Evolutionary conservation across 2,888 invertebrate genomes (phyloP), one percentile per base, ranked within the genome.

Genomic region (Mesorhabditis belari): DNA sequence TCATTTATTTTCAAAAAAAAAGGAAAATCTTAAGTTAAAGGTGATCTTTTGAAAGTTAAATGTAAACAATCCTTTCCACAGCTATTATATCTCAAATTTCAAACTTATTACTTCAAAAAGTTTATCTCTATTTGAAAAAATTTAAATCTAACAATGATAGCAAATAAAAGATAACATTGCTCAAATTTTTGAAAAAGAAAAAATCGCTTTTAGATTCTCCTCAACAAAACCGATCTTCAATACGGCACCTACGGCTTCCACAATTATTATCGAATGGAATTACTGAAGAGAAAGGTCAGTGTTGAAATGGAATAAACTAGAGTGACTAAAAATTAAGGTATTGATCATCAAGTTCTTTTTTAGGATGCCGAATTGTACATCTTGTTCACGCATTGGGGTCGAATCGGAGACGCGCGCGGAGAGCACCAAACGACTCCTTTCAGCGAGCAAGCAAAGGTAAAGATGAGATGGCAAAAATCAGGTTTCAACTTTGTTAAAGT

Each of bases 231-330:
- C 9, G 84, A 85, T 70, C 77, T 85, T 3, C 74, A 74, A 49
- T 81, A 79, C 65, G 83, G 84, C 21, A 61, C 75, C 19, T 83
- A 77, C 67, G 85, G 85, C 57, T 80, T 83, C 67, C 85, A 84
- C 79, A 85, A 85, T 77, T 85, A 84, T 78, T 85, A 85, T 75
- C 84, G 84, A 67, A 82, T 85, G 82, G 85, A 85, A 81, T 81
- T 85, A 80, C 77, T 85, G 60, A 79, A 84, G 26, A 73, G 81
- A 58, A 73, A 75, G n/a, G n/a, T n/a, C n/a, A n/a, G n/a, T n/a
- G n/a, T n/a, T n/a, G n/a, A n/a, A n/a, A n/a, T n/a, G n/a, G n/a
- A n/a, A n/a, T n/a, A n/a, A n/a, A n/a, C n/a, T n/a, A n/a, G 35
- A 12, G 35, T 17, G 35, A 6, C 6, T 9, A 35, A 35, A 6